phyloP scores from a whole-genome alignment of 2,113 vertebrate species.

The Suricata suricatta region DNA sequence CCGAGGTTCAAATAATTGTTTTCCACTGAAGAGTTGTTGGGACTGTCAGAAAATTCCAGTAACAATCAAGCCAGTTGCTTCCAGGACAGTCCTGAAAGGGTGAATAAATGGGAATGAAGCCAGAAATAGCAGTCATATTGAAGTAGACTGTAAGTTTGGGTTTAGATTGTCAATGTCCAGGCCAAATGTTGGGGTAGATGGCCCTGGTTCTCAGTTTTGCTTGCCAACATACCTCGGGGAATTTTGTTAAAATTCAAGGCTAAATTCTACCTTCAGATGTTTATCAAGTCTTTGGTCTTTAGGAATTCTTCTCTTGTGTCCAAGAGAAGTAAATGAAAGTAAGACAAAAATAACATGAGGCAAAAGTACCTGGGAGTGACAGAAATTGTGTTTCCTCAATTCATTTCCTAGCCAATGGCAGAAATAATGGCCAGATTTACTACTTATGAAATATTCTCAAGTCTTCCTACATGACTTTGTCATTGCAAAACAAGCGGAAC shows the following conservation, averaged over 20 bases:
- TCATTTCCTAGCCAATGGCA: not conserved
- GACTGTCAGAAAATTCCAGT: not conserved
- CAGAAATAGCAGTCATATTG: not conserved
- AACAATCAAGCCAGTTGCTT: not conserved
- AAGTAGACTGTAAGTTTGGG: not conserved
- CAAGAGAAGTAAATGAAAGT: not conserved
- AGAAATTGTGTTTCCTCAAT: not conserved
- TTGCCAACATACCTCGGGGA: not conserved
- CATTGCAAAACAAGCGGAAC: not conserved
- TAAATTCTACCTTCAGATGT: not conserved
- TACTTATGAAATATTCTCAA: not conserved
- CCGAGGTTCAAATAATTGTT: not conserved
- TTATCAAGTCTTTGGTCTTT: not conserved
- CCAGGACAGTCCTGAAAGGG: not conserved
- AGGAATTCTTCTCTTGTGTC: not conserved
- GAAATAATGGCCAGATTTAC: not conserved
- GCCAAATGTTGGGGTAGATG: accelerated
- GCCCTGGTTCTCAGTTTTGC: not conserved
- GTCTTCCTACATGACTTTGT: not conserved
- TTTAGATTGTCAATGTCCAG: accelerated
- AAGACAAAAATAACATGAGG: not conserved
- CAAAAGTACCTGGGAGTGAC: not conserved
- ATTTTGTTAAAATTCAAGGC: not conserved
- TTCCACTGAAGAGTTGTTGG: not conserved
- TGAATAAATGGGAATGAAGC: not conserved